phyloP scores from a whole-genome alignment of 2,113 vertebrate genomes.

The Phasianus colchicus region DNA sequence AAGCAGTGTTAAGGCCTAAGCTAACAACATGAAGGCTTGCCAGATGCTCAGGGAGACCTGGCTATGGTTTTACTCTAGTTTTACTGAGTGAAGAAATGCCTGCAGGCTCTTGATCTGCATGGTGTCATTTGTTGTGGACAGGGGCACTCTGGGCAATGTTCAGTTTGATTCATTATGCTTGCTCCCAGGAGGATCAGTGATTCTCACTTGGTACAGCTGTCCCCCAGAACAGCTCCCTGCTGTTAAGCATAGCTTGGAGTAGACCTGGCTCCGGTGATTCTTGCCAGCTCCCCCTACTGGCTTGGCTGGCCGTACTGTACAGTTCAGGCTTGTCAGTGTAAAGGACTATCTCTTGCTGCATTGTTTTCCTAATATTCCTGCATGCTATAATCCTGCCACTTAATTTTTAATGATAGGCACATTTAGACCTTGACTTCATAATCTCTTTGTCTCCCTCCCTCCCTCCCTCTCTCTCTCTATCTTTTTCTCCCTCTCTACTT shows the following conservation, averaged over 20 bases:
- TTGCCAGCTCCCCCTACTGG: not conserved
- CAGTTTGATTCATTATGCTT: fast-evolving
- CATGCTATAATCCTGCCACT: constrained; percentile 53
- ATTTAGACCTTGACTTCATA: constrained; percentile 63
- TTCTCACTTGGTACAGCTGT: not conserved
- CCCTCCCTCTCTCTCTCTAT: not conserved
- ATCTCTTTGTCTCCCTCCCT: constrained; percentile 59
- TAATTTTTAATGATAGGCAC: constrained; percentile 29
- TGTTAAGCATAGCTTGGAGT: not conserved
- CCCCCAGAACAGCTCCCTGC: not conserved
- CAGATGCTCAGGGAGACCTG: not conserved
- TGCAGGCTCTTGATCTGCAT: not conserved
- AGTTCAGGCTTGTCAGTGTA: not conserved
- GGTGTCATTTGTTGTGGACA: not conserved
- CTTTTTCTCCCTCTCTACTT: not conserved
- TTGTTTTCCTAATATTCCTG: constrained; percentile 18
- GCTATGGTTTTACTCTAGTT: not conserved
- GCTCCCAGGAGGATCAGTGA: not conserved
- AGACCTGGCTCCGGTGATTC: not conserved
- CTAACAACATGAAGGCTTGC: not conserved
- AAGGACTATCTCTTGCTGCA: not conserved
- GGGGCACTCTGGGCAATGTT: not conserved
- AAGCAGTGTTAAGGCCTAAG: not conserved
- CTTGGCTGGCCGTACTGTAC: not conserved
- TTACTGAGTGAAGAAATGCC: not conserved